phyloP scores from a whole-genome alignment of 2,113 vertebrate genomes.

The Archilochus colubris region DNA sequence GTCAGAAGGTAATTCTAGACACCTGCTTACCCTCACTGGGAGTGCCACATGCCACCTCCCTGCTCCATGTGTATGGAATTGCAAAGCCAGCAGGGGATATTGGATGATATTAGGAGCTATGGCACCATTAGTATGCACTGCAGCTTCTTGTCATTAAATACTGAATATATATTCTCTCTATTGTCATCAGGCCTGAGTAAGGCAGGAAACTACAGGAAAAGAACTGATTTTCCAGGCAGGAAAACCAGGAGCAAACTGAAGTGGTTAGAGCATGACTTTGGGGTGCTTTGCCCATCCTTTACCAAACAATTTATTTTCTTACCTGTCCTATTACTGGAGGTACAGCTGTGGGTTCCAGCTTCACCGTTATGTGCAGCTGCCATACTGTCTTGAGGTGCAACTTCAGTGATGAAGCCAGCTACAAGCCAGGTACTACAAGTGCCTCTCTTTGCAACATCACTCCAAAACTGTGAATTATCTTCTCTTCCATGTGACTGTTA shows the following conservation, averaged over 20 bases:
- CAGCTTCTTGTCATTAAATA: slow-evolving; percentile 54
- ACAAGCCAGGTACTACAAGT: not conserved
- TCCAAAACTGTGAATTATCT: rapidly evolving
- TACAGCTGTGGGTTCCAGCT: not conserved
- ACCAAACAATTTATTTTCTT: not conserved
- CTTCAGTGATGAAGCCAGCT: not conserved
- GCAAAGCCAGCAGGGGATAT: slow-evolving; percentile 67
- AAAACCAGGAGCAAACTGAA: not conserved
- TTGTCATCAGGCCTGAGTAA: slow-evolving; percentile 33
- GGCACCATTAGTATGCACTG: slow-evolving; percentile 60
- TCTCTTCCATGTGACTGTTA: not conserved
- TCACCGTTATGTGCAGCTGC: not conserved
- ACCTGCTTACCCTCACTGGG: slow-evolving; percentile 64
- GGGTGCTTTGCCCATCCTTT: not conserved
- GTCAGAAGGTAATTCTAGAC: slow-evolving; percentile 68
- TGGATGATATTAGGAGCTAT: slow-evolving; percentile 66
- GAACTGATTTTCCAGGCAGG: not conserved
- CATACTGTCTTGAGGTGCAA: not conserved
- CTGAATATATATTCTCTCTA: not conserved
- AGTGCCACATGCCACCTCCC: slow-evolving; percentile 64
- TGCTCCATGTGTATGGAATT: slow-evolving; percentile 60
- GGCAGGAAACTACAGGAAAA: not conserved
- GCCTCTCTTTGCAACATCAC: not conserved
- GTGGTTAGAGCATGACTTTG: not conserved
- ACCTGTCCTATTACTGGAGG: not conserved